phyloP scores from a whole-genome alignment of 2,113 vertebrate genomes.

The Sylvicapra grimmia region DNA sequence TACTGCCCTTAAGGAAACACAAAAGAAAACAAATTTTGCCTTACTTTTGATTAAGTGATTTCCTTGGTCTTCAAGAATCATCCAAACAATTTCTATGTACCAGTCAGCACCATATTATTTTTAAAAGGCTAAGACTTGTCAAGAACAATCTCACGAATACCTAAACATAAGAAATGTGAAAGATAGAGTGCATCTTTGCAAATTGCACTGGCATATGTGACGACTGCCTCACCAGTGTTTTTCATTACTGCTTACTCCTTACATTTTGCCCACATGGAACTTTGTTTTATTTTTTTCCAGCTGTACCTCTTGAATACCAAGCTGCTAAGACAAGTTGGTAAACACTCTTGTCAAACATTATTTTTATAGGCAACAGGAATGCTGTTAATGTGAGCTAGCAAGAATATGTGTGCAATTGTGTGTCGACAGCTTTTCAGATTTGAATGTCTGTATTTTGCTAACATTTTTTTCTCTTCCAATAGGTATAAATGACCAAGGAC shows the following conservation, averaged over 20 bases:
- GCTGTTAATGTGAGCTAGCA: slow-evolving; percentile 29
- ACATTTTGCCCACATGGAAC: neutral
- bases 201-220: neutral
- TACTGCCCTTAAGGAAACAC: neutral
- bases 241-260: neutral
- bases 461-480: slow-evolving; percentile 51
- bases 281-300: slow-evolving; percentile 35
- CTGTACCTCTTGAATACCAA: neutral
- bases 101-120: neutral
- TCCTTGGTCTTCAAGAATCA: neutral
- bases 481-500: slow-evolving; percentile 98
- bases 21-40: neutral
- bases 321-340: slow-evolving; percentile 33
- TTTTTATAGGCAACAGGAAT: slow-evolving; percentile 20
- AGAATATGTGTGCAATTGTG: slow-evolving; percentile 23
- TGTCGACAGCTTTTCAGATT: neutral
- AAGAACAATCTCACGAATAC: neutral
- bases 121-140: neutral
- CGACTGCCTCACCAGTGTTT: neutral
- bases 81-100: neutral
- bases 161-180: neutral
- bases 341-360: slow-evolving; percentile 46
- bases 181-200: neutral
- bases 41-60: neutral
- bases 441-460: neutral